Percentiles rank a stretch among this genome's conserved stretches.
phyloP scores from a whole-genome alignment of 1,140 invertebrate species.

The Plutomurus gul region DNA sequence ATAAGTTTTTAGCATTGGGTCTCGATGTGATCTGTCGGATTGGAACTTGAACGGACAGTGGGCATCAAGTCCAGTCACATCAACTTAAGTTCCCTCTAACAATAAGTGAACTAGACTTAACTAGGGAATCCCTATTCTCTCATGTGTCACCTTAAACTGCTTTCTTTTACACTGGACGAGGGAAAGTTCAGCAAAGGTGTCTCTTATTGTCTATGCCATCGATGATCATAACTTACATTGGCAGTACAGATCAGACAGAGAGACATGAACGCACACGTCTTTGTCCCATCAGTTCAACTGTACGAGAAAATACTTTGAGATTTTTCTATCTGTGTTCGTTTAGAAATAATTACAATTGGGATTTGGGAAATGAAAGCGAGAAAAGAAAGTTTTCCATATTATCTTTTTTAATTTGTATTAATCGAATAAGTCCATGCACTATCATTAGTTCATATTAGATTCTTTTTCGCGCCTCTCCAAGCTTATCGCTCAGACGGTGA shows the following conservation, averaged over 20 bases:
- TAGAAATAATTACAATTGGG: constrained; percentile 21
- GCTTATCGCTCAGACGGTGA: too few relatives aligned
- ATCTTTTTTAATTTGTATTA: too few relatives aligned
- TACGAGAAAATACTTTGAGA: not conserved
- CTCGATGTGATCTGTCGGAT: not conserved
- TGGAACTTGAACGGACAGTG: constrained; percentile 16
- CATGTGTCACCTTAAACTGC: constrained; percentile 16
- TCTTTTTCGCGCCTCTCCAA: too few relatives aligned
- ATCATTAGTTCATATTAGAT: constrained; percentile 20
- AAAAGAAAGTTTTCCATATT: not conserved
- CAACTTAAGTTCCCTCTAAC: constrained; percentile 16
- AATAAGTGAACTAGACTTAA: constrained; percentile 22
- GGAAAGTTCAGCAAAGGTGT: not conserved
- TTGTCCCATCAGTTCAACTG: not conserved
- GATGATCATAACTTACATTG: constrained; percentile 24
- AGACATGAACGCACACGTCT: not conserved
- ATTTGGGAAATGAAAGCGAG: not conserved
- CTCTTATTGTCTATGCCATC: constrained; percentile 13
- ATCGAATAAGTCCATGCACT: not conserved
- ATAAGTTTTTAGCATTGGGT: too few relatives aligned
- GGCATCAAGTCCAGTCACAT: constrained; percentile 15
- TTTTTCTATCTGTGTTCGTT: not conserved
- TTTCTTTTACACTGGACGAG: not conserved
- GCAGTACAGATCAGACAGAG: constrained; percentile 9
- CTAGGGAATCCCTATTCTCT: constrained; percentile 9